A percentile compares a stretch with the other conserved stretches of the same genome.
phyloP scores from a whole-genome alignment of 2,113 vertebrate genomes.

The Silurus asotus region DNA sequence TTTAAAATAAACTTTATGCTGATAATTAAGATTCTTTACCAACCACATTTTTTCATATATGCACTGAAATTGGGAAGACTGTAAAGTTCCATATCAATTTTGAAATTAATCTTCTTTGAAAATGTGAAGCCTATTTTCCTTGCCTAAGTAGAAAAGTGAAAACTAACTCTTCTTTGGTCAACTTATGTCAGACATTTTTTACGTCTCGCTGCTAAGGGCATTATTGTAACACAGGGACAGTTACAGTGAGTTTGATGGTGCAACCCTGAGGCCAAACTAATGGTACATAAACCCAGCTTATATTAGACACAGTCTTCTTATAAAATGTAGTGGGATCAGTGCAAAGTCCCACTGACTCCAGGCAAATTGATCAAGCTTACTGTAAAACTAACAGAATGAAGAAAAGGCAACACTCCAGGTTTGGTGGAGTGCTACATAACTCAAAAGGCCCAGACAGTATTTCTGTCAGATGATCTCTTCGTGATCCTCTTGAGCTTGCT shows the following conservation, averaged over 20 bases:
- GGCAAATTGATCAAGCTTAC: conserved; percentile 41
- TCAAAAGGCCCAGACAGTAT: conserved; percentile 18
- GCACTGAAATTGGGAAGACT: conserved; percentile 16
- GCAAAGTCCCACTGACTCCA: conserved; percentile 36
- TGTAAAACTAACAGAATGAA: conserved; percentile 47
- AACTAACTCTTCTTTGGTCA: conserved; percentile 14
- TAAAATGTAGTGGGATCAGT: conserved; percentile 34
- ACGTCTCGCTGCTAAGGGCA: conserved; percentile 10
- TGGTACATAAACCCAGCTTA: conserved; percentile 30
- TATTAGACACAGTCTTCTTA: conserved; percentile 46
- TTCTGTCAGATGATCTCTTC: conserved; percentile 42
- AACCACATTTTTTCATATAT: conserved; percentile 47
- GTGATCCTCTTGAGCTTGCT: conserved; percentile 44
- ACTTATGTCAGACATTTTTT: background rate
- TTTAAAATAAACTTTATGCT: conserved; percentile 54
- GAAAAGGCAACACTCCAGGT: conserved; percentile 36
- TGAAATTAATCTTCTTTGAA: background rate
- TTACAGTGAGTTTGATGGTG: conserved; percentile 35
- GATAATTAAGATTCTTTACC: conserved; percentile 58
- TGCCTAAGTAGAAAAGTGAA: conserved; percentile 7
- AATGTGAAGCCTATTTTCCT: background rate
- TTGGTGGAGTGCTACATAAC: conserved; percentile 36
- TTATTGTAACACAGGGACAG: conserved; percentile 21
- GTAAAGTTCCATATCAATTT: conserved; percentile 40
- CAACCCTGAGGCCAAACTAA: conserved; percentile 31